phyloP scores from a whole-genome alignment of 23 tunicate genomes.

The Diplosoma virens region DNA sequence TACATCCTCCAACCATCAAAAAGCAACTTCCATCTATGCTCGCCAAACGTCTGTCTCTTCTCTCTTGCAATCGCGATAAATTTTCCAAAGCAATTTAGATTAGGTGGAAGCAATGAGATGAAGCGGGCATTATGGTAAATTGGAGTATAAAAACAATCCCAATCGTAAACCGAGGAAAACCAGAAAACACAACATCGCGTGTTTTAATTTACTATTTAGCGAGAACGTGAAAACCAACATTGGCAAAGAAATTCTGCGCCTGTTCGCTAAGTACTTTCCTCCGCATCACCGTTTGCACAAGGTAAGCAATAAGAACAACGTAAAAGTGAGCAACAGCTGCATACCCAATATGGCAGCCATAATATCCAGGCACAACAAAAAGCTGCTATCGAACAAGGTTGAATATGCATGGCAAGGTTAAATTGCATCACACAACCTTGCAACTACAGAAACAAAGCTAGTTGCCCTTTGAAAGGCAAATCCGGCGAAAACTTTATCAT shows the following conservation, averaged over 20 bases:
- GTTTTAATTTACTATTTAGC: neutral
- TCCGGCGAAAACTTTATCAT: too few relatives aligned
- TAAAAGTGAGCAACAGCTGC: neutral
- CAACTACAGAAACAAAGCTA: too few relatives aligned
- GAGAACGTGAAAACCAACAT: neutral
- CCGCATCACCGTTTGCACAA: neutral
- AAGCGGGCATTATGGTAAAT: neutral
- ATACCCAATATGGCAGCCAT: neutral
- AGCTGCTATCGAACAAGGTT: neutral
- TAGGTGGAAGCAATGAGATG: neutral
- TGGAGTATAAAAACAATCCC: neutral
- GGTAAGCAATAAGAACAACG: too few relatives aligned
- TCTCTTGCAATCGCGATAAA: neutral
- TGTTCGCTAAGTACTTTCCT: neutral
- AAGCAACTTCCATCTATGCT: neutral
- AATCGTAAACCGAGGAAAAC: neutral
- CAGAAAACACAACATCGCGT: neutral
- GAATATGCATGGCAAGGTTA: too few relatives aligned
- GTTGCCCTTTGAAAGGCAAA: too few relatives aligned
- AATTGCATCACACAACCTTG: too few relatives aligned
- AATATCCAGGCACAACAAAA: neutral
- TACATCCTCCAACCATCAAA: neutral
- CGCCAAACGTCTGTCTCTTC: neutral
- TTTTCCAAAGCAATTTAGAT: neutral
- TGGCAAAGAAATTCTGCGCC: neutral